A percentile compares a stretch with the other conserved stretches of the same genome.
Conservation (phyloP, 2,888 invertebrate genomes). For the Hyppa rectilinea region DNA sequence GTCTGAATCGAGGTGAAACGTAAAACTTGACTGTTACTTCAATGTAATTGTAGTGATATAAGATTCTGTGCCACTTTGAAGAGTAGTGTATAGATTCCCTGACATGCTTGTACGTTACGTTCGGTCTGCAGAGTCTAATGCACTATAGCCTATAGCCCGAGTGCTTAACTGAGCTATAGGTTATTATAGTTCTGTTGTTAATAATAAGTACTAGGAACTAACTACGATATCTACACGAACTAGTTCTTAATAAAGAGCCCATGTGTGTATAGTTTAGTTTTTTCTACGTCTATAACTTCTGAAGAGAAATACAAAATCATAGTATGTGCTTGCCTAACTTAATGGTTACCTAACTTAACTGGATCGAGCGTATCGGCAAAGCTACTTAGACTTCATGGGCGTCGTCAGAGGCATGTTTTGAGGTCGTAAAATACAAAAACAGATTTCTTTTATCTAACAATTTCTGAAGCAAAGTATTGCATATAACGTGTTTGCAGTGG, state of each 20-base stretch:
- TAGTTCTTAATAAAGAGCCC: neutral
- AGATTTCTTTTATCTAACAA: neutral
- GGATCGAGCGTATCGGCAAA: slow-evolving; percentile 10
- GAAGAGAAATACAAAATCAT: neutral
- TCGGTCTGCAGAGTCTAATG: neutral
- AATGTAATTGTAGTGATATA: slow-evolving; percentile 25
- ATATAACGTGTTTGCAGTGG: neutral
- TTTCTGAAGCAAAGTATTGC: neutral
- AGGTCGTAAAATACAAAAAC: neutral
- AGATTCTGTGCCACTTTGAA: slow-evolving; percentile 42
- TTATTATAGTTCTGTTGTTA: no score
- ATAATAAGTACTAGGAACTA: neutral
- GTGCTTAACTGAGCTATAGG: no score
- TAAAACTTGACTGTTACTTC: slow-evolving; percentile 17
- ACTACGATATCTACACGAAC: neutral
- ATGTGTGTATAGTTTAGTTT: neutral
- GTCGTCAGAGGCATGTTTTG: neutral
- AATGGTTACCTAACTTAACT: neutral
- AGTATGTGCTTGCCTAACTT: neutral
- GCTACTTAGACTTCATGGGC: neutral
- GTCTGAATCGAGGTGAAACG: slow-evolving; percentile 10
- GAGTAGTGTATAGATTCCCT: slow-evolving; percentile 6
- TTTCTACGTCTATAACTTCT: neutral
- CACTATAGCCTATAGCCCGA: no score
- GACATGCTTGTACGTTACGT: slow-evolving; percentile 9